These are phyloP conservation scores for Enteromius fasciolatus DNA, from an alignment of 2,797 vertebrate genomes.

Conservation along the genomic window DNA sequence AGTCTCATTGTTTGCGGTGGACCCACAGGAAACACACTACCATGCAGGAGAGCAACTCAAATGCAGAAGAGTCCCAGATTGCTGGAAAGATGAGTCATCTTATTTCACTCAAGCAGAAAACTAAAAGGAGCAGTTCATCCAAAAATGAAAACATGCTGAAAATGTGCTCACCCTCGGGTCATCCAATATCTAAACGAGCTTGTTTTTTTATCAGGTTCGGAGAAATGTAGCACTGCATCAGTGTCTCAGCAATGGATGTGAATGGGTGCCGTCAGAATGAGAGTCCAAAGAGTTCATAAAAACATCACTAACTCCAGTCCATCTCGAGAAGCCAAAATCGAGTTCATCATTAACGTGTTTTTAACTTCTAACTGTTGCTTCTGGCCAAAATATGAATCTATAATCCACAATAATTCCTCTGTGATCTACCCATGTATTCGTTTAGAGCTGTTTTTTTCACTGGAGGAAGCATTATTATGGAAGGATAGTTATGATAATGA, in stretches of 20 bases:
- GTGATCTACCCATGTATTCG: not conserved
- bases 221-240: not conserved
- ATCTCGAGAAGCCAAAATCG: not conserved
- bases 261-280: not conserved
- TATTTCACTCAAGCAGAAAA: not conserved
- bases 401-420: not conserved
- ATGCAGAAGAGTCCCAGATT: not conserved
- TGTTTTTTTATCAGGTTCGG: not conserved
- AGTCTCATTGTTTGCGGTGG: slow-evolving; percentile 25
- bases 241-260: not conserved
- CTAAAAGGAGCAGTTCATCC: not conserved
- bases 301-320: not conserved
- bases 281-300: not conserved
- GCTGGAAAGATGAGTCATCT: not conserved
- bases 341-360: not conserved
- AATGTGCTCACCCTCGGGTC: not conserved
- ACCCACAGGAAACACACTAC: not conserved
- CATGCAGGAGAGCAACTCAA: not conserved
- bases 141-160: not conserved
- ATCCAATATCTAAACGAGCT: not conserved
- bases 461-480: not conserved
- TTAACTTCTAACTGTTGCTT: not conserved
- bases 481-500: not conserved
- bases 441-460: not conserved
- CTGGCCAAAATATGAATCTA: not conserved